phyloP scores from a whole-genome alignment of 2,113 vertebrate species.

The Notothenia rossii region DNA sequence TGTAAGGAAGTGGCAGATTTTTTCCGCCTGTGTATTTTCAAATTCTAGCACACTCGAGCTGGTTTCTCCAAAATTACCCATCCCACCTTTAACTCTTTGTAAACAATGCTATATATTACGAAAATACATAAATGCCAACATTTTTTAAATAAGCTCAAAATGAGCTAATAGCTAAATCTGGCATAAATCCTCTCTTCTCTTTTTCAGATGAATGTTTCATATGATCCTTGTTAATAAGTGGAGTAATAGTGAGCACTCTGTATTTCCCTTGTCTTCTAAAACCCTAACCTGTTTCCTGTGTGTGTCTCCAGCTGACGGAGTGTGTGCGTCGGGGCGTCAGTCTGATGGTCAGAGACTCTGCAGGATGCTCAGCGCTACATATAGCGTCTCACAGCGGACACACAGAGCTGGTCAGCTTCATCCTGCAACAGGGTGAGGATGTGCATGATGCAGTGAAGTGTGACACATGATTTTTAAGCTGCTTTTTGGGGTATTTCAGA shows the following conservation, averaged over 20 bases:
- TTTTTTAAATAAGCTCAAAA: neutral
- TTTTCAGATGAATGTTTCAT: neutral
- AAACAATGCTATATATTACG: neutral
- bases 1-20: too few relatives aligned
- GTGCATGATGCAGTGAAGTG: neutral
- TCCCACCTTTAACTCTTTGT: neutral
- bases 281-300: neutral
- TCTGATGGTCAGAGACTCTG: conserved; percentile 90
- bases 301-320: conserved; percentile 86
- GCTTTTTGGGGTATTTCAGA: too few relatives aligned
- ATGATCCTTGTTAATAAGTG: too few relatives aligned
- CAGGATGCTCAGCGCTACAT: conserved; percentile 91
- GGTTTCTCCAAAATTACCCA: too few relatives aligned
- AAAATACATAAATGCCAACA: neutral
- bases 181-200: too few relatives aligned
- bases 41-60: too few relatives aligned
- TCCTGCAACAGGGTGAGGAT: conserved; percentile 92
- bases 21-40: too few relatives aligned
- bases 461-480: too few relatives aligned
- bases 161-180: too few relatives aligned
- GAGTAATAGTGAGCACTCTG: neutral
- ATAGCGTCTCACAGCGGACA: conserved; percentile 90
- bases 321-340: conserved; percentile 90
- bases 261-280: neutral
- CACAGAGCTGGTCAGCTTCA: conserved; percentile 88